These are phyloP conservation scores for Chunga burmeisteri DNA, from an alignment of 2,113 vertebrate genomes.

Conservation along the genomic window DNA sequence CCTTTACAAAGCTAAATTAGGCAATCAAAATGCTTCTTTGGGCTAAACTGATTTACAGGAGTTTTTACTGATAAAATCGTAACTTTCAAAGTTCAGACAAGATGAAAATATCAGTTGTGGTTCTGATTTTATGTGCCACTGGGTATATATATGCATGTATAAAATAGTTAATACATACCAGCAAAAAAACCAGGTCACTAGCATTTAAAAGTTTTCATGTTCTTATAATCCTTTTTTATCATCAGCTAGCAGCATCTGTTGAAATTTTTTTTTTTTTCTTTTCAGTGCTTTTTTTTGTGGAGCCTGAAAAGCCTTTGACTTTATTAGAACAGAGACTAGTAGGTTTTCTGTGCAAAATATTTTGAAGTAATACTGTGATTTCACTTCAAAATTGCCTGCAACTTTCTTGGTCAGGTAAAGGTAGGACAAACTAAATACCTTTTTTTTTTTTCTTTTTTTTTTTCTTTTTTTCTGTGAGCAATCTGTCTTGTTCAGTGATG, in stretches of 20 bases:
- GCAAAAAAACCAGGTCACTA: not conserved
- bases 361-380: not conserved
- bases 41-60: constrained; percentile 73
- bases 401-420: not conserved
- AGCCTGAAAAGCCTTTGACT: not conserved
- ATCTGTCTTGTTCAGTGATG: rapidly evolving
- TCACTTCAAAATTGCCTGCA: not conserved
- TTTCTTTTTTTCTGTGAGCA: not conserved
- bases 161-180: not conserved
- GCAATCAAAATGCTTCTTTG: constrained; percentile 79
- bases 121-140: not conserved
- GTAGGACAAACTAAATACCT: not conserved
- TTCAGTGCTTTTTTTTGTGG: not conserved
- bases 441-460: too few relatives aligned
- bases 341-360: not conserved
- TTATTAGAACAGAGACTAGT: not conserved
- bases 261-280: not conserved
- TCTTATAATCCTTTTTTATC: not conserved
- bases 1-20: constrained; percentile 80
- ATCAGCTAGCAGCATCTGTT: not conserved
- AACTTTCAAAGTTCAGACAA: constrained; percentile 61
- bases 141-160: not conserved
- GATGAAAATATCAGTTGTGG: constrained; percentile 3
- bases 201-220: not conserved
- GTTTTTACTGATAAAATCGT: constrained; percentile 64